Base-by-base conservation (phyloP, 2,113 vertebrate species). In the Tinamus guttatus region DNA sequence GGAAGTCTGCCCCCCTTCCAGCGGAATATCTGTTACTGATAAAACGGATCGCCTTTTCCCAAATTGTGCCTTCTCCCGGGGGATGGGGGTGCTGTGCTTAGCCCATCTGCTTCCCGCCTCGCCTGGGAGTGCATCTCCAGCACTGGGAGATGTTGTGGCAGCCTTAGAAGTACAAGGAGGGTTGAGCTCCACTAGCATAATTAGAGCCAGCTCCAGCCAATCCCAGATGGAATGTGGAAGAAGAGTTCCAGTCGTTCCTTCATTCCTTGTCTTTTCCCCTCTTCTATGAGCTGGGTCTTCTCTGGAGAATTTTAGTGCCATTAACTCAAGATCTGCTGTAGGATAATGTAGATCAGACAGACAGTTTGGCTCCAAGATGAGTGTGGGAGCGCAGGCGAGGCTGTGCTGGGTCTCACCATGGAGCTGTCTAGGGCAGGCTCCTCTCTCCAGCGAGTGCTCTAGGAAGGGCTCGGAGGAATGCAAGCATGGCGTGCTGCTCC, bases 171-270 rank as follows among this genome's bases (percentile, higher is more conserved):
- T 14, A n/a, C 83, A 88, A 0, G 4, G 69, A 73, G 65, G 1
- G 3, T 90, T 58, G 63, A 45, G 63, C 78, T 95, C 75, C 89
- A 87, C 86, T 83, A 85, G 27, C 36, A 4, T 93, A 93, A 93
- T 73, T 96, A 70, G 45, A 95, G 85, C 40, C 90, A 96, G 94
- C 49, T 89, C 63, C 81, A 89, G 75, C 80, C 62, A 89, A 92
- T 17, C 43, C 77, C 77, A 82, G 69, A 77, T 92, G 88, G 49
- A 59, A 79, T 63, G 52, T 58, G 62, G 85, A 90, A 65, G 47
- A 85, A 81, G 41, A 64, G 77, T 86, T 90, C 81, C 51, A 0
- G 1, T 87, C 64, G 74, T 92, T 89, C 54, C 74, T 15, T 94
- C 69, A 83, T 91, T 24, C 85, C 92, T 87, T 76, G 77, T 87